Percentiles rank a stretch among this genome's conserved stretches.
phyloP scores from a whole-genome alignment of 2,797 vertebrate species.

The Trachops cirrhosus region DNA sequence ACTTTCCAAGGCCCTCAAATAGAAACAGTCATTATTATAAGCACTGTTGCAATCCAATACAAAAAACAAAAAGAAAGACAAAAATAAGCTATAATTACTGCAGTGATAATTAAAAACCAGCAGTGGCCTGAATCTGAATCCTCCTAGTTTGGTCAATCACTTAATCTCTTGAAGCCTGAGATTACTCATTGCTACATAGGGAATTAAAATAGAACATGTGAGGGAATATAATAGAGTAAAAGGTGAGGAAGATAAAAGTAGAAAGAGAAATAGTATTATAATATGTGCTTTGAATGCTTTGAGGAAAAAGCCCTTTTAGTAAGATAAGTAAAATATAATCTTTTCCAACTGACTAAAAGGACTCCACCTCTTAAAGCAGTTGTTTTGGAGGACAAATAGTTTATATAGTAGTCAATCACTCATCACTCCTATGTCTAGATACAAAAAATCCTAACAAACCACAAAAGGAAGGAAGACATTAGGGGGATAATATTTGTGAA shows the following conservation, averaged over 20 bases:
- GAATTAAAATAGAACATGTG: background rate
- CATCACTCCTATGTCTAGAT: conserved; percentile 8
- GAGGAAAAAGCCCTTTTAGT: conserved; percentile 15
- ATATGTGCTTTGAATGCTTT: background rate
- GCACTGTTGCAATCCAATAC: background rate
- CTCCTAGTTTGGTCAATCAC: background rate
- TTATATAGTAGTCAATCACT: conserved; percentile 28
- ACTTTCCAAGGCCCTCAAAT: background rate
- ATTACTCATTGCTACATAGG: background rate
- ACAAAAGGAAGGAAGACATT: conserved; percentile 5
- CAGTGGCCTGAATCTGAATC: background rate
- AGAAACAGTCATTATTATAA: background rate
- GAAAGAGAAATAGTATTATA: background rate
- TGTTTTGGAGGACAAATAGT: conserved; percentile 26
- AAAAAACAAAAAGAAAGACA: background rate
- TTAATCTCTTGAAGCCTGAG: background rate
- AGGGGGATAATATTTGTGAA: background rate
- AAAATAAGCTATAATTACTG: background rate
- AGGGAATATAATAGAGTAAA: background rate
- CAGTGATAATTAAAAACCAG: background rate
- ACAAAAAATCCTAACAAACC: conserved; percentile 31
- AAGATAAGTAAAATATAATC: conserved; percentile 39
- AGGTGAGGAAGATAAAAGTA: background rate
- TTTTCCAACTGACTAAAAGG: conserved; percentile 43
- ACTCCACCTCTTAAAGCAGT: conserved; percentile 38